Percentiles rank a stretch among this genome's conserved stretches.
Conservation (phyloP, 2,113 vertebrate genomes). For the Crotalus viridis region DNA sequence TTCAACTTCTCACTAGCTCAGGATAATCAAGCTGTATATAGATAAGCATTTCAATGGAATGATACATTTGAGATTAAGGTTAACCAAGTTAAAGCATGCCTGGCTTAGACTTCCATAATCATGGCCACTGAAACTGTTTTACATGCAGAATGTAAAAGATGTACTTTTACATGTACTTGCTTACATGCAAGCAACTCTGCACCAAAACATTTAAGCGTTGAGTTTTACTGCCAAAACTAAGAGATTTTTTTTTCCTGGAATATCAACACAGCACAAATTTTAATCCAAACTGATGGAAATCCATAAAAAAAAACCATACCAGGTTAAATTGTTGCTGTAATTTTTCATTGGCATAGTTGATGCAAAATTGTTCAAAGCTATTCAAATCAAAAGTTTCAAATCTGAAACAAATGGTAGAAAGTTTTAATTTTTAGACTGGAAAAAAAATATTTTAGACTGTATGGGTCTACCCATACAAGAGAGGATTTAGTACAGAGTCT, state of each 20-base stretch:
- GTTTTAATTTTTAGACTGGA: neutral
- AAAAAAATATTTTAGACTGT: no score
- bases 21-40: neutral
- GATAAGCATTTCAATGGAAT: neutral
- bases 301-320: constrained; percentile 71
- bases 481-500: neutral
- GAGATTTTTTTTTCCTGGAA: neutral
- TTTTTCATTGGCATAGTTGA: constrained; percentile 98
- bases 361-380: constrained; percentile 98
- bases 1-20: neutral
- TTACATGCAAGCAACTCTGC: neutral
- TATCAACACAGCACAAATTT: constrained; percentile 1
- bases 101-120: neutral
- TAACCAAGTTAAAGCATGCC: neutral
- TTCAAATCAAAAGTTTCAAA: constrained; percentile 98
- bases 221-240: neutral
- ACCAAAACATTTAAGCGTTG: neutral
- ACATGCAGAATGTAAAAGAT: neutral
- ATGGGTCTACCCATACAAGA: no score
- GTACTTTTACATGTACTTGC: neutral
- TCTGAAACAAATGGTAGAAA: constrained; percentile 70
- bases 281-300: constrained; percentile 10
- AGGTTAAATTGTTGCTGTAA: constrained; percentile 97
- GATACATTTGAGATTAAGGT: neutral
- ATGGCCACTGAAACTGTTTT: neutral